These are phyloP conservation scores for Scomber colias DNA, from an alignment of 2,113 vertebrate genomes.

Conservation along the genomic window DNA sequence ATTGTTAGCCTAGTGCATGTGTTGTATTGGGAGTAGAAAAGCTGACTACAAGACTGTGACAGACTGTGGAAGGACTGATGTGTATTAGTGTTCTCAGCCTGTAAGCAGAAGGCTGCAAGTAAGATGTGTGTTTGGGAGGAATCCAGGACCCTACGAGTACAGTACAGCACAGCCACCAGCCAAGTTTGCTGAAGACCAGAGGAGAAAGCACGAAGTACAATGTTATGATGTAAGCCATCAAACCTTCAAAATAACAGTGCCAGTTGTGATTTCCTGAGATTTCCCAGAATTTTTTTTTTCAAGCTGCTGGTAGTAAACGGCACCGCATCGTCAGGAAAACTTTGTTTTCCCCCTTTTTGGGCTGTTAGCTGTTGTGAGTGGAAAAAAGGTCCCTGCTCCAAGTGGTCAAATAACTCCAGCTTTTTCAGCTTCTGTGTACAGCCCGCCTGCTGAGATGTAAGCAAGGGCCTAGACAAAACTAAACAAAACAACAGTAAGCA, in stretches of 20 bases:
- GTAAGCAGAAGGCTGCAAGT: constrained; percentile 52
- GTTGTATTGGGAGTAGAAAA: constrained; percentile 38
- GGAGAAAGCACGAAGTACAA: constrained; percentile 56
- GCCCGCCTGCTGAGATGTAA: constrained; percentile 69
- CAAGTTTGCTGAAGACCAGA: constrained; percentile 48
- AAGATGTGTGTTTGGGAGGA: constrained; percentile 60
- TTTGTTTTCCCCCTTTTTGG: constrained; percentile 21
- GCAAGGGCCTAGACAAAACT: constrained; percentile 50
- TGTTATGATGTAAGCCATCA: constrained; percentile 76
- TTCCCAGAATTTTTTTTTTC: constrained; percentile 62
- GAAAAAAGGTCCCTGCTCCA: constrained; percentile 68
- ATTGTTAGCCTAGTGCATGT: constrained; percentile 8
- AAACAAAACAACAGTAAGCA: constrained; percentile 67
- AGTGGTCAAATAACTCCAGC: constrained; percentile 67
- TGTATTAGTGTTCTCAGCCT: constrained; percentile 67
- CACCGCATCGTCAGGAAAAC: constrained; percentile 49
- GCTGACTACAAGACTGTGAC: constrained; percentile 54
- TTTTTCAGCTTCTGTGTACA: constrained; percentile 73
- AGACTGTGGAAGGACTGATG: constrained; percentile 62
- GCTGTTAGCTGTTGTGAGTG: constrained; percentile 58
- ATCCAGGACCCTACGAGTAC: constrained; percentile 50
- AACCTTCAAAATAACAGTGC: constrained; percentile 76
- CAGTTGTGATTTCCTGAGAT: constrained; percentile 78
- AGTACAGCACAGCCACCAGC: constrained; percentile 35
- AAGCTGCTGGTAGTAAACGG: constrained; percentile 47